These are phyloP conservation scores for Siniperca obscura DNA, from an alignment of 2,797 vertebrate species.

Conservation along the genomic window DNA sequence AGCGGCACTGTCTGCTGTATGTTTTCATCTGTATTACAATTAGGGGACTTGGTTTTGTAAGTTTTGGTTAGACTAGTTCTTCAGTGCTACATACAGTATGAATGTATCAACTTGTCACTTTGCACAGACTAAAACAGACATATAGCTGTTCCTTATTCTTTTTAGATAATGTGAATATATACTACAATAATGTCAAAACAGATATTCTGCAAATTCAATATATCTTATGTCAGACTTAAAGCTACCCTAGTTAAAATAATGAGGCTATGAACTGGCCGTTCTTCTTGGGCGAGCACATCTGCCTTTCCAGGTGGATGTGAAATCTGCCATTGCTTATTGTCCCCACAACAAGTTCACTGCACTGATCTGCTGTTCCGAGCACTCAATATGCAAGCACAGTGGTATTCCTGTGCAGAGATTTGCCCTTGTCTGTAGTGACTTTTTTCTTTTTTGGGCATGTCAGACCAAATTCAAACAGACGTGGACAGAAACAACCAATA, in stretches of 20 bases:
- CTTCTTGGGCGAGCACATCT: slow-evolving; percentile 57
- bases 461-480: slow-evolving; percentile 63
- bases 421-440: slow-evolving; percentile 60
- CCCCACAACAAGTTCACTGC: slow-evolving; percentile 63
- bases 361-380: slow-evolving; percentile 58
- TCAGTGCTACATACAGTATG: slow-evolving; percentile 73
- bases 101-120: slow-evolving; percentile 46
- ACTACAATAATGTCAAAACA: slow-evolving; percentile 41
- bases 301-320: slow-evolving; percentile 64
- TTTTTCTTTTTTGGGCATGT: slow-evolving; percentile 33
- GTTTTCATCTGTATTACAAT: slow-evolving; percentile 32
- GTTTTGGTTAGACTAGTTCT: slow-evolving; percentile 60
- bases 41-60: slow-evolving; percentile 20
- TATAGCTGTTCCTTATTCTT: slow-evolving; percentile 25
- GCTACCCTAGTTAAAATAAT: slow-evolving; percentile 43
- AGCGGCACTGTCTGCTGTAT: neutral
- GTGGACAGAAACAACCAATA: slow-evolving; percentile 47
- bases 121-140: slow-evolving; percentile 53
- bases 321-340: slow-evolving; percentile 53
- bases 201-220: slow-evolving; percentile 37
- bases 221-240: slow-evolving; percentile 19
- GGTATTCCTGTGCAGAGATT: slow-evolving; percentile 51
- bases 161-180: slow-evolving; percentile 32
- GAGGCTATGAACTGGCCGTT: slow-evolving; percentile 35
- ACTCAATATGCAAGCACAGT: slow-evolving; percentile 52